These are phyloP conservation scores for Actinia equina DNA, from an alignment of 64 coral and sea anemone species.

Conservation along the genomic window DNA sequence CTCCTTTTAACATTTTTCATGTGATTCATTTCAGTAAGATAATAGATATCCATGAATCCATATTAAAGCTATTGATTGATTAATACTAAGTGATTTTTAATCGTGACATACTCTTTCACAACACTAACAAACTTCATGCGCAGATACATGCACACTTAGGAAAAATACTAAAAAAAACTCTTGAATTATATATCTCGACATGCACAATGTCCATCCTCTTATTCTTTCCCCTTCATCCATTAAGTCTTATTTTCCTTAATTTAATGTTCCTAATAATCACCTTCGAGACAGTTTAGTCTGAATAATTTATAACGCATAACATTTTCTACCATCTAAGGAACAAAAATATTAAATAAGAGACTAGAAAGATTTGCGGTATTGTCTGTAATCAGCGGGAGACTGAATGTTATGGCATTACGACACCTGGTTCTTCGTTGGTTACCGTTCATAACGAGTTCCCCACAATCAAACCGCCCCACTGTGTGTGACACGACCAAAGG, in stretches of 20 bases:
- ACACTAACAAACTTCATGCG: too few relatives aligned
- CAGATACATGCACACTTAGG: too few relatives aligned
- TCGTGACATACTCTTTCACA: too few relatives aligned
- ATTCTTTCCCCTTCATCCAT: not conserved
- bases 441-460: not conserved
- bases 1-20: too few relatives aligned
- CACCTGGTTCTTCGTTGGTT: not conserved
- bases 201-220: not conserved
- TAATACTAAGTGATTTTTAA: too few relatives aligned
- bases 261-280: not conserved
- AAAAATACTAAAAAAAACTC: too few relatives aligned
- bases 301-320: not conserved
- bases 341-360: not conserved
- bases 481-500: not conserved
- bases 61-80: too few relatives aligned
- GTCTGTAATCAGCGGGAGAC: not conserved
- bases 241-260: not conserved
- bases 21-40: too few relatives aligned
- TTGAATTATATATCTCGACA: not conserved
- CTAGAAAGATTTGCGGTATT: not conserved
- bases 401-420: not conserved
- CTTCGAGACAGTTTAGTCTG: not conserved
- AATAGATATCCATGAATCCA: too few relatives aligned
- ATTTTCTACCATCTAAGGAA: not conserved
- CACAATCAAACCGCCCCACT: not conserved